Evolutionary conservation across 1,140 invertebrate genomes (phyloP).

Genomic region (Drosophila pachea): DNA sequence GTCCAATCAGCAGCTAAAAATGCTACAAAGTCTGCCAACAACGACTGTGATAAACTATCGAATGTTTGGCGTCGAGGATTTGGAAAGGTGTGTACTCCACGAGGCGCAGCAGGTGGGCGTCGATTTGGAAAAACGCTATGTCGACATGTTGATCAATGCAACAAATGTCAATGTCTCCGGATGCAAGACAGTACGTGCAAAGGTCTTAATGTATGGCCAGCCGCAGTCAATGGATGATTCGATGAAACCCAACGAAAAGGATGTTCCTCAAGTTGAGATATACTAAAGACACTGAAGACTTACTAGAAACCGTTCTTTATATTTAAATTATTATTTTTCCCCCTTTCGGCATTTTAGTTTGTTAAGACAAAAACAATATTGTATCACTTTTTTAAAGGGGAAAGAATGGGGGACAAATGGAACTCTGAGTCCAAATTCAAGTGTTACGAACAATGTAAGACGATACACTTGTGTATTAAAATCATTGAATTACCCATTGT

Average conservation of each 20-base stretch:
- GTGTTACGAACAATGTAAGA: not conserved
- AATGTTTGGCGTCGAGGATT: slow-evolving; percentile 15
- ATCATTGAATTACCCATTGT: too few species aligned
- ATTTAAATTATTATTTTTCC: not conserved
- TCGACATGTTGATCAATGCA: slow-evolving; percentile 27
- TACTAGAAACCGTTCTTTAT: not conserved
- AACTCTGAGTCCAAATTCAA: not conserved
- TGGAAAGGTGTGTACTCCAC: slow-evolving; percentile 42
- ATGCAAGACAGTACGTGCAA: slow-evolving; percentile 52
- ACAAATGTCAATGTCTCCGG: slow-evolving; percentile 32
- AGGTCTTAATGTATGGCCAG: slow-evolving; percentile 44
- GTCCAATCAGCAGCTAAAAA: slow-evolving; percentile 2
- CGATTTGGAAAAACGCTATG: slow-evolving; percentile 4
- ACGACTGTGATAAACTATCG: slow-evolving; percentile 37
- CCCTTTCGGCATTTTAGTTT: slow-evolving; percentile 3
- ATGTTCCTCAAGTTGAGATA: not conserved
- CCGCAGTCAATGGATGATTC: not conserved
- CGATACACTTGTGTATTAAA: too few species aligned
- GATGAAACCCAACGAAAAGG: not conserved
- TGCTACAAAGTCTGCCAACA: slow-evolving; percentile 2
- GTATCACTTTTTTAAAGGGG: not conserved
- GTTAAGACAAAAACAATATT: not conserved
- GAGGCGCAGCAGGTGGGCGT: slow-evolving; percentile 19
- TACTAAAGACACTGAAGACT: not conserved
- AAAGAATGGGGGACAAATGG: not conserved